A percentile compares a stretch with the other conserved stretches of the same genome.
These are phyloP conservation scores for Chlorocebus sabaeus DNA, from an alignment of 2,113 vertebrate species.

Conservation along the genomic window DNA sequence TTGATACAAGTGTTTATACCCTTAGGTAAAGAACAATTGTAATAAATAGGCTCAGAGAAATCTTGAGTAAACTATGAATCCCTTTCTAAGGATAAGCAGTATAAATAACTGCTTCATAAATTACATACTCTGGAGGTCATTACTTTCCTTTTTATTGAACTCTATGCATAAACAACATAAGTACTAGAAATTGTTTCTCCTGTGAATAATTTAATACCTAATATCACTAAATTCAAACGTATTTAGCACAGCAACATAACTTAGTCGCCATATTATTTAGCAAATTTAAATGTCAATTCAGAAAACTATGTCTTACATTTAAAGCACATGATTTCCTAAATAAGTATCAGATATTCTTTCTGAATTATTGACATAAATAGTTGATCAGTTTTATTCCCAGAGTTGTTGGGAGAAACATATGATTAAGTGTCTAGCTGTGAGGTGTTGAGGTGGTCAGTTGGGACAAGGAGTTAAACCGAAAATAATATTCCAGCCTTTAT, in stretches of 20 bases:
- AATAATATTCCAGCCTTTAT: not conserved
- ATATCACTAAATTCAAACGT: not conserved
- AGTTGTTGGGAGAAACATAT: not conserved
- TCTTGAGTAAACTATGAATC: not conserved
- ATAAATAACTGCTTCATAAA: not conserved
- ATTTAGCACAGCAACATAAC: not conserved
- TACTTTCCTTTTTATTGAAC: not conserved
- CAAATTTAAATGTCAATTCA: not conserved
- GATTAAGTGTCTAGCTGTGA: not conserved
- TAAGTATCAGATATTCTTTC: not conserved
- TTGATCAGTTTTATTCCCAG: not conserved
- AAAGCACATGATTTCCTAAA: not conserved
- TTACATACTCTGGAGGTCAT: not conserved
- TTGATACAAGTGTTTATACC: not conserved
- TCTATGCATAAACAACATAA: not conserved
- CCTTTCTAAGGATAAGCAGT: not conserved
- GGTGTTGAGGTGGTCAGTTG: not conserved
- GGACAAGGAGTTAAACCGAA: not conserved
- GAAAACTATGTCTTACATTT: not conserved
- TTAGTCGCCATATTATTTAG: not conserved
- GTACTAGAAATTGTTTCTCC: not conserved
- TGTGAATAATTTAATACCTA: not conserved
- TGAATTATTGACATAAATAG: not conserved
- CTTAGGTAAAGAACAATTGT: not conserved
- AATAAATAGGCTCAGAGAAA: not conserved